phyloP scores from a whole-genome alignment of 2,113 vertebrate species.

The Urocolius indicus region DNA sequence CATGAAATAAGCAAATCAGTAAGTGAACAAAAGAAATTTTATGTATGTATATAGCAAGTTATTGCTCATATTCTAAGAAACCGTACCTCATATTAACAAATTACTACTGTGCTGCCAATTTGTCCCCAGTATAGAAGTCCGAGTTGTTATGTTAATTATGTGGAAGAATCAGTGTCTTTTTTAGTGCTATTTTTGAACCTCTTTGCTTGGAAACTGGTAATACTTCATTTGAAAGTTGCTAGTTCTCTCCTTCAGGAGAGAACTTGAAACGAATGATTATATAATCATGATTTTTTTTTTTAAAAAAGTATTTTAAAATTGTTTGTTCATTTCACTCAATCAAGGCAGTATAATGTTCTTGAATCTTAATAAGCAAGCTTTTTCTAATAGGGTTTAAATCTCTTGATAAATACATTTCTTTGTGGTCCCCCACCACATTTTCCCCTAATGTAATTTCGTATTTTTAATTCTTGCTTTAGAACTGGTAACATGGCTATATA shows the following conservation, averaged over 20 bases:
- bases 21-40: not conserved
- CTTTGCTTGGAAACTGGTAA: not conserved
- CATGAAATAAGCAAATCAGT: not conserved
- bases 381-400: not conserved
- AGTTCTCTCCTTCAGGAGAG: not conserved
- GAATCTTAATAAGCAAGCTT: not conserved
- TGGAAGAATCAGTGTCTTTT: not conserved
- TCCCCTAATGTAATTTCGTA: not conserved
- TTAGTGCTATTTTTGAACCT: not conserved
- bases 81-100: not conserved
- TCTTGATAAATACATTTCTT: not conserved
- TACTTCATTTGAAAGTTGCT: not conserved
- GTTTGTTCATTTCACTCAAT: not conserved
- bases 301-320: too few species aligned
- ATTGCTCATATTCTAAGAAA: not conserved
- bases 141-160: not conserved
- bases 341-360: not conserved
- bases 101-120: not conserved
- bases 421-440: not conserved
- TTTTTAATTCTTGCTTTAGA: not conserved
- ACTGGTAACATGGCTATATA: not conserved
- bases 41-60: not conserved
- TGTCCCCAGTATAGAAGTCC: not conserved
- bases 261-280: not conserved
- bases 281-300: not conserved